phyloP scores from a whole-genome alignment of 2,113 vertebrate genomes.

The Podarcis raffonei region DNA sequence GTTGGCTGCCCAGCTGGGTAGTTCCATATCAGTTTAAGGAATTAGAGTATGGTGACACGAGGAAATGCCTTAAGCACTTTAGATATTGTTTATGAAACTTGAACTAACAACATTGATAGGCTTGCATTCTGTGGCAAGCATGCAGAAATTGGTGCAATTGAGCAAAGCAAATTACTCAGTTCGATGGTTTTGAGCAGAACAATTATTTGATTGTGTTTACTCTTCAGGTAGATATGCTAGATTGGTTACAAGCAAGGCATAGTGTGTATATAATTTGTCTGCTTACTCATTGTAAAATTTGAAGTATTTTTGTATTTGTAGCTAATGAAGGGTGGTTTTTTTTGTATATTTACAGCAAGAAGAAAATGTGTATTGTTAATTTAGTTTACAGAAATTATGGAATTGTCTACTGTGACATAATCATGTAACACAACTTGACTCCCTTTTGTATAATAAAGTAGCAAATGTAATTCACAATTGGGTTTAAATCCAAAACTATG shows the following conservation, averaged over 20 bases:
- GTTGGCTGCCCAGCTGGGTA: conserved; percentile 65
- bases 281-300: conserved; percentile 1
- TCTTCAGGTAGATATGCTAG: not conserved
- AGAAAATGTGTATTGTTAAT: not conserved
- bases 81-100: conserved; percentile 51
- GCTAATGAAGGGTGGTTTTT: not conserved
- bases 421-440: not conserved
- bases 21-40: conserved; percentile 50
- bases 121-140: conserved; percentile 46
- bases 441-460: not conserved
- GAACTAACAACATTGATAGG: conserved; percentile 37
- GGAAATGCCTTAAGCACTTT: conserved; percentile 80
- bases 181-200: not conserved
- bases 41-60: conserved; percentile 59
- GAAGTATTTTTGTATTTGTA: conserved; percentile 11
- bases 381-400: conserved; percentile 11
- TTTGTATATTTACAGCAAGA: conserved; percentile 26
- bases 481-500: conserved; percentile 4
- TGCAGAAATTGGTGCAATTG: conserved; percentile 41
- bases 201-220: conserved; percentile 5
- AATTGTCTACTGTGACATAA: not conserved
- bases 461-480: not conserved
- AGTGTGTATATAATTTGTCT: not conserved
- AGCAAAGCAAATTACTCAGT: not conserved
- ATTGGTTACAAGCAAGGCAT: not conserved